A percentile compares a stretch with the other conserved stretches of the same genome.
These are phyloP conservation scores for Osedax frankpressi DNA, from an alignment of 2,888 invertebrate genomes.

Conservation along the genomic window DNA sequence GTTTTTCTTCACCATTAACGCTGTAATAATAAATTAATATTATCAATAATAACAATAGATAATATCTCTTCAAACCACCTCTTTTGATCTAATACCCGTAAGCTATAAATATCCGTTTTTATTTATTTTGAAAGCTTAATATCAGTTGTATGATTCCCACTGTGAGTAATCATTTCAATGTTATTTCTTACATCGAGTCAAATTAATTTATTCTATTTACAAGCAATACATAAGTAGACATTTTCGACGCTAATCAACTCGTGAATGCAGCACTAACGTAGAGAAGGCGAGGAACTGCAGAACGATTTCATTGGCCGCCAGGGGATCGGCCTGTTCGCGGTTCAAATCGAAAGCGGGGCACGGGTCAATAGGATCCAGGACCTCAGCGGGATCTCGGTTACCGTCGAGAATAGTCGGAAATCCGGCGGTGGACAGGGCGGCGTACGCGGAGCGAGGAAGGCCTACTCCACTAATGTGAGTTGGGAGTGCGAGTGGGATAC, in stretches of 20 bases:
- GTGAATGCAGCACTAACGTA: conserved; percentile 36
- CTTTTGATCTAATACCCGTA: no score
- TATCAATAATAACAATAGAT: no score
- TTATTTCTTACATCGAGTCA: no score
- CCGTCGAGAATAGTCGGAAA: conserved; percentile 44
- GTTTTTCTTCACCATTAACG: background rate
- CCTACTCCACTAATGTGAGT: conserved; percentile 37
- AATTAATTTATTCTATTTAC: no score
- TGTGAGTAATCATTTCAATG: no score
- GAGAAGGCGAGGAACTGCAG: conserved; percentile 49
- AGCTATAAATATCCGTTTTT: no score
- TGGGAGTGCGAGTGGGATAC: no score
- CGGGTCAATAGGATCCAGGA: conserved; percentile 41
- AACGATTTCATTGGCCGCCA: conserved; percentile 47
- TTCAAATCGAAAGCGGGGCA: conserved; percentile 31
- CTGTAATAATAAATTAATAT: background rate
- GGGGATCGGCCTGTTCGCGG: conserved; percentile 43
- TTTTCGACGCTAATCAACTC: no score
- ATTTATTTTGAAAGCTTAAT: no score
- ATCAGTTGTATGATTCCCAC: no score
- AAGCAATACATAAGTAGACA: no score
- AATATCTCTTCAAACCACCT: no score
- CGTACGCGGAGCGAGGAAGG: conserved; percentile 43
- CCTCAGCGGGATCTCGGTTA: conserved; percentile 43
- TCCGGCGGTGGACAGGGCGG: conserved; percentile 41